Evolutionary conservation across 2,888 invertebrate genomes (phyloP).

Genomic region (Eumacrocentrus americanus): DNA sequence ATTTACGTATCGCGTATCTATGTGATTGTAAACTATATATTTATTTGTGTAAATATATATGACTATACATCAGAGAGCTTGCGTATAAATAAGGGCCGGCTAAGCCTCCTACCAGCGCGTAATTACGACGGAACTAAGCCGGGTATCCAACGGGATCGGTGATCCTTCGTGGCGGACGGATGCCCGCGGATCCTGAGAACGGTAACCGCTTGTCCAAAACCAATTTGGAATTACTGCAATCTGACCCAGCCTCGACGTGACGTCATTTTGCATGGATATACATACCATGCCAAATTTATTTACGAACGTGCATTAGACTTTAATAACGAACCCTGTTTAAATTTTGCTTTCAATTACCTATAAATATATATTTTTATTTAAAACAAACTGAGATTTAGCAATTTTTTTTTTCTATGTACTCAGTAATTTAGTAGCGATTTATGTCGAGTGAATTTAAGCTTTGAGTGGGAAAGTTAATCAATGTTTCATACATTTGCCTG

Average conservation of each 20-base stretch:
- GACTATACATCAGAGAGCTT: constrained; percentile 28
- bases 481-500: too few relatives aligned
- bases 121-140: constrained; percentile 57
- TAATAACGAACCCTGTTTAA: not conserved
- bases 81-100: constrained; percentile 54
- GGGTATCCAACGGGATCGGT: constrained; percentile 53
- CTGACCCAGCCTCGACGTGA: constrained; percentile 30
- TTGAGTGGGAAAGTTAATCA: too few relatives aligned
- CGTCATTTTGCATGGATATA: constrained; percentile 3
- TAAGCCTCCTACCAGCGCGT: constrained; percentile 50
- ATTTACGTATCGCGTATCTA: too few relatives aligned
- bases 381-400: too few relatives aligned
- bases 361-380: not conserved
- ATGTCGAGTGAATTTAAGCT: too few relatives aligned
- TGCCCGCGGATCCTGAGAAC: constrained; percentile 25
- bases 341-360: not conserved
- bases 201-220: constrained; percentile 44
- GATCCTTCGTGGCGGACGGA: constrained; percentile 47
- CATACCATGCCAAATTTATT: constrained; percentile 4
- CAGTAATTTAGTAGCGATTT: too few relatives aligned
- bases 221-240: constrained; percentile 58
- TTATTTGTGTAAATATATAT: not conserved
- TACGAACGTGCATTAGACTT: constrained; percentile 4
- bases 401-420: too few relatives aligned
- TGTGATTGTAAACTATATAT: not conserved